phyloP scores from a whole-genome alignment of 1,140 invertebrate species.

The Drosophila nigromelanica region DNA sequence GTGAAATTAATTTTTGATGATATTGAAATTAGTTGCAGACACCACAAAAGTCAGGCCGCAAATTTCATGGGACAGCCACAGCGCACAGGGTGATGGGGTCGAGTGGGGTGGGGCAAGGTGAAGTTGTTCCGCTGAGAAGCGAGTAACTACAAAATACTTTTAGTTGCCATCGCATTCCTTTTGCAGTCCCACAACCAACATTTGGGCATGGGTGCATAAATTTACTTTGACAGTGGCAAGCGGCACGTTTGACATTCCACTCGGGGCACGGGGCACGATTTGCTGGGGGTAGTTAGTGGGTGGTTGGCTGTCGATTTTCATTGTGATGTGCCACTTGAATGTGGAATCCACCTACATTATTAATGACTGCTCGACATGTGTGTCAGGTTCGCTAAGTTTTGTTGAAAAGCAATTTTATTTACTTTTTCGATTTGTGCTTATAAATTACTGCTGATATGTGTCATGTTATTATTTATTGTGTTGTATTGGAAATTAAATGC shows the following conservation, averaged over 20 bases:
- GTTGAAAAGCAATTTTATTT: conserved; percentile 82
- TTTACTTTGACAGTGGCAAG: conserved; percentile 79
- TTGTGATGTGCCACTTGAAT: conserved; percentile 52
- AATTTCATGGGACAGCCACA: conserved; percentile 15
- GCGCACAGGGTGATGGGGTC: background rate
- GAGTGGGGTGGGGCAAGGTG: background rate
- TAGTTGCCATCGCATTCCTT: conserved; percentile 49
- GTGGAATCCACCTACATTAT: conserved; percentile 71
- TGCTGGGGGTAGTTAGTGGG: background rate
- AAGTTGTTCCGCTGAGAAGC: conserved; percentile 12
- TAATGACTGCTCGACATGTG: conserved; percentile 80
- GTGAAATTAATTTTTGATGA: conserved; percentile 84
- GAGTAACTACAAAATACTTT: conserved; percentile 75
- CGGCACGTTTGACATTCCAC: conserved; percentile 67
- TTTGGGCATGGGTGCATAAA: conserved; percentile 72
- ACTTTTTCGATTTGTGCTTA: conserved; percentile 73
- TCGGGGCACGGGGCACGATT: conserved; percentile 5
- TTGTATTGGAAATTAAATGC: conserved; percentile 77
- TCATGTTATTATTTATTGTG: conserved; percentile 81
- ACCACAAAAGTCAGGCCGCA: conserved; percentile 43
- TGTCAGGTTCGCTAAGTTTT: conserved; percentile 78
- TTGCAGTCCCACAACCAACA: background rate
- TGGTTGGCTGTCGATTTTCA: conserved; percentile 57
- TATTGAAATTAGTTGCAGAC: conserved; percentile 83
- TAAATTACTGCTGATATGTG: conserved; percentile 62